A percentile compares a stretch with the other conserved stretches of the same genome.
phyloP scores from a whole-genome alignment of 1,140 invertebrate species.

The Carposina sasakii region DNA sequence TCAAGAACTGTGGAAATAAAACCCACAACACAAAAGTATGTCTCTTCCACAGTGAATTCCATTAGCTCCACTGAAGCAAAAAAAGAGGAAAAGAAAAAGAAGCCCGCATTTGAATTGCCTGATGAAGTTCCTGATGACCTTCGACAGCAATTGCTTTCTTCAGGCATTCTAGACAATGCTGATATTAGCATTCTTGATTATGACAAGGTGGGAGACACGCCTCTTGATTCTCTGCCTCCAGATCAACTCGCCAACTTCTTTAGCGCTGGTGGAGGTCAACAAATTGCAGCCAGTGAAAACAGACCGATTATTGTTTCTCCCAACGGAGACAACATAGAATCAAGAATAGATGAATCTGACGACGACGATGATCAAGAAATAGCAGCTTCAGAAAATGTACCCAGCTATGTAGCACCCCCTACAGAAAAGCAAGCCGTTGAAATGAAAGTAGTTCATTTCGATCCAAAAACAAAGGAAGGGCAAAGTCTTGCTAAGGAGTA shows the following conservation, averaged over 20 bases:
- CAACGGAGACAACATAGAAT: constrained; percentile 74
- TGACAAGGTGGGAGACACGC: constrained; percentile 90
- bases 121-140: constrained; percentile 91
- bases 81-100: constrained; percentile 72
- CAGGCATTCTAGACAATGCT: constrained; percentile 88
- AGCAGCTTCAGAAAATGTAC: constrained; percentile 59
- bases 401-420: constrained; percentile 58
- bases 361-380: constrained; percentile 63
- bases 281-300: constrained; percentile 80
- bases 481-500: constrained; percentile 81
- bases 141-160: constrained; percentile 85
- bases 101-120: constrained; percentile 78
- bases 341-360: constrained; percentile 70
- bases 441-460: constrained; percentile 88
- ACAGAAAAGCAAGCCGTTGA: constrained; percentile 76
- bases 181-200: constrained; percentile 90
- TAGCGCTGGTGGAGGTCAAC: constrained; percentile 80
- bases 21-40: constrained; percentile 58
- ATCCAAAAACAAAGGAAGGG: constrained; percentile 82
- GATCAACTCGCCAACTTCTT: constrained; percentile 89
- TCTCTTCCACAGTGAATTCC: constrained; percentile 56
- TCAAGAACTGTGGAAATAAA: constrained; percentile 58
- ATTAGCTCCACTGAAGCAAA: constrained; percentile 56
- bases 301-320: constrained; percentile 76
- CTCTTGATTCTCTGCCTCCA: constrained; percentile 86